Conservation (phyloP, 92 coral and sea anemone genomes). For the Epizoanthus illoricatus region DNA sequence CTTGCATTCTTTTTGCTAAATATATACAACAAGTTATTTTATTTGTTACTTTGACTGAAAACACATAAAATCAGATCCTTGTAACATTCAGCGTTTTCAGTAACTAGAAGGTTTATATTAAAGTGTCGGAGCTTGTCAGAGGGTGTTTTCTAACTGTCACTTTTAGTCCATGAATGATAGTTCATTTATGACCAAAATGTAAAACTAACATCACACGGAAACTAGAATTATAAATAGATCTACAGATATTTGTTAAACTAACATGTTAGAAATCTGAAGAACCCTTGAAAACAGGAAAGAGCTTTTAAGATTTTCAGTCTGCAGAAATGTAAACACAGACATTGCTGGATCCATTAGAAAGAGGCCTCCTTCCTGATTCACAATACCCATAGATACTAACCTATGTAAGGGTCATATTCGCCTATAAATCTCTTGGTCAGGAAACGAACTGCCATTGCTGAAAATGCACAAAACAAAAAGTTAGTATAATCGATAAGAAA, state of each 20-base stretch:
- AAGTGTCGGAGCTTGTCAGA: neutral
- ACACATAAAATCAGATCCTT: neutral
- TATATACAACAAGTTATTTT: neutral
- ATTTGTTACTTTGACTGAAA: neutral
- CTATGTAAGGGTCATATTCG: conserved; percentile 85
- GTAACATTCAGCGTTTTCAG: neutral
- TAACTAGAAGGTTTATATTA: neutral
- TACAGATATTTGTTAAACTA: neutral
- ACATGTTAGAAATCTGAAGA: neutral
- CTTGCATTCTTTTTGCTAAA: neutral
- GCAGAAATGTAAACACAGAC: conserved; percentile 8
- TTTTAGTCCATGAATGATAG: neutral
- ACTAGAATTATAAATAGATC: neutral
- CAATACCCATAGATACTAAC: conserved; percentile 39
- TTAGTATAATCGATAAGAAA: neutral
- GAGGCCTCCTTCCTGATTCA: neutral
- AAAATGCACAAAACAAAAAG: conserved; percentile 4
- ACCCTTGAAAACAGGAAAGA: neutral
- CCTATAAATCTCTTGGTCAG: conserved; percentile 88
- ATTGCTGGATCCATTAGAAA: neutral
- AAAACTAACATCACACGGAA: neutral
- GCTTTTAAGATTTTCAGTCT: neutral
- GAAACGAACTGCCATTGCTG: conserved; percentile 89
- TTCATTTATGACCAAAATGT: neutral
- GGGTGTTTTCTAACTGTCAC: neutral